Evolutionary conservation across 2,888 invertebrate genomes (phyloP), one percentile per base, ranked within the genome.

Genomic region (Dusona sp.): DNA sequence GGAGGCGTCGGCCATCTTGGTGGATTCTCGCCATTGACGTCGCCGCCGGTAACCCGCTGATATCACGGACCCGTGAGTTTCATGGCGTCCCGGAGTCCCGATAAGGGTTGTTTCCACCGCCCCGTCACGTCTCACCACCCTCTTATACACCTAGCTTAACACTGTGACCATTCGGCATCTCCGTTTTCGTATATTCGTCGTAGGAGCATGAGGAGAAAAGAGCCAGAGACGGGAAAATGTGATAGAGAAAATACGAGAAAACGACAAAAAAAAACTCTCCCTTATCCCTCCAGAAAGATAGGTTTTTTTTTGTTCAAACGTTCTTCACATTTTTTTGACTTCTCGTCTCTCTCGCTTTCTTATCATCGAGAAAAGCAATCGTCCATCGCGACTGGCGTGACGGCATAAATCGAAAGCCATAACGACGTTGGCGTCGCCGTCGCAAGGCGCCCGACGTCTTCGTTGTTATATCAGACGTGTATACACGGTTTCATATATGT

Each of bases 381-480:
- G 89, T 91, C 90, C 89, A 88, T 89, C 86, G 90, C 74, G 84
- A 82, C 80, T 87, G 85, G 88, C 91, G 89, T 90, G 91, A 91
- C 89, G 93, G 91, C 90, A 91, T 92, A 92, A 92, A 92, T 93
- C 91, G 90, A 90, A 89, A 90, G 90, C 89, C 90, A 89, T 91
- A 91, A 91, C 90, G 85, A 83, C 82, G 72, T 51, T 87, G 86
- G 83, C 88, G 87, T 82, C 90, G 88, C 84, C 90, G 90, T 89
- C 88, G 87, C 81, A 87, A 86, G 91, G 90, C 91, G 92, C 89
- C 91, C 87, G 84, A 86, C 90, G 82, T 90, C 89, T 88, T 83
- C 83, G 83, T 75, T 78, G 79, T 87, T 79, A 54, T 85, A 48
- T 68, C 77, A 77, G 36, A 42, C 65, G n/a, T 54, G 67, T 68